Conservation (phyloP, 1,140 invertebrate genomes). For the Drosophila aff. region DNA sequence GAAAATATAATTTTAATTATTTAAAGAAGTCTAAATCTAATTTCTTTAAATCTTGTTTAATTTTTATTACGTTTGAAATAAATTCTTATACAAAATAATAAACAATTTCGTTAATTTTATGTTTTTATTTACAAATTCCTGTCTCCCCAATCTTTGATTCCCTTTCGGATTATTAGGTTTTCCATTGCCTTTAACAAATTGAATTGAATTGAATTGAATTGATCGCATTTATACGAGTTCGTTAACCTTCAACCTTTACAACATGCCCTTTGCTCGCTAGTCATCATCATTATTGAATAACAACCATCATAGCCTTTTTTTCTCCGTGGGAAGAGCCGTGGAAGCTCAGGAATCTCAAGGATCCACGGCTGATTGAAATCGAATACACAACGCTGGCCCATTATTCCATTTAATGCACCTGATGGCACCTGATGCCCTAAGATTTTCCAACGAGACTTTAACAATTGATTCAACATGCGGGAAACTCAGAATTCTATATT, state of each 20-base stretch:
- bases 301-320: conserved; percentile 32
- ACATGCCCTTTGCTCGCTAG: conserved; percentile 16
- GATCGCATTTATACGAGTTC: conserved; percentile 44
- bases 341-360: conserved; percentile 65
- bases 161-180: background rate
- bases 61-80: background rate
- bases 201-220: conserved; percentile 12
- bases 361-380: conserved; percentile 73
- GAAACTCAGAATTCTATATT: conserved; percentile 47
- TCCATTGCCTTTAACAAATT: background rate
- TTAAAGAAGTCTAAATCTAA: background rate
- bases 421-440: conserved; percentile 72
- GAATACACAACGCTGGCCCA: conserved; percentile 53
- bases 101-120: background rate
- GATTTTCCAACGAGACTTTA: conserved; percentile 39
- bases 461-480: conserved; percentile 71
- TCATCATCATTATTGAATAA: conserved; percentile 33
- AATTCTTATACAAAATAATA: background rate
- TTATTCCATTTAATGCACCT: conserved; percentile 54
- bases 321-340: conserved; percentile 61
- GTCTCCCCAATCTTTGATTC: background rate
- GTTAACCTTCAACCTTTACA: conserved; percentile 63
- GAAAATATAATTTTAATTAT: background rate
- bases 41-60: background rate
- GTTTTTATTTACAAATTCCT: background rate